Evolutionary conservation across 2,797 vertebrate genomes (phyloP), one percentile per base, ranked within the genome.

Genomic region (Helicolenus hilgendorfi): DNA sequence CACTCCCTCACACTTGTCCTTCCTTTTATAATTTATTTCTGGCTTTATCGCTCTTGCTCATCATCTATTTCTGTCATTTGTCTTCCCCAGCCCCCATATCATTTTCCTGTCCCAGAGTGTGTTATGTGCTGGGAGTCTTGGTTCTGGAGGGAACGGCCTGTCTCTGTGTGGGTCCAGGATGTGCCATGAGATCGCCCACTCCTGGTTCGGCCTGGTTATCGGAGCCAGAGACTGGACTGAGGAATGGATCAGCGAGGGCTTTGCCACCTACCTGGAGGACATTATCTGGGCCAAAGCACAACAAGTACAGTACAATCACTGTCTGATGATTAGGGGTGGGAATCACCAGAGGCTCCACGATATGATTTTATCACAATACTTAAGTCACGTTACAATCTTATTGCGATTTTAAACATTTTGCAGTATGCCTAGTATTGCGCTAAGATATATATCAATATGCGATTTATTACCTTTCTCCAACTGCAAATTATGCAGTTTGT

Each of bases 161-260:
- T 96, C 98, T 74, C 97, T 99, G 77, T 98, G 98, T 79, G 98
- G 98, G 76, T 98, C 98, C 53, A 98, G 98, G 69, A 93, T 99
- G 20, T 99, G 98, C 95, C 99, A 99, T 15, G 99, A 99, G 96
- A 98, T 99, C 31, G 98, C 98, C 88, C 99, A 99, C 74, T 96
- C 99, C 85, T 99, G 99, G 99, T 99, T 99, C 78, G 99, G 99
- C 70, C 96, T 99, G 65, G 98, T 98, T 72, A 99, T 99, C 2
- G 99, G 99, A 74, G 98, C 99, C 87, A 97, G 94, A 36, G 99
- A 99, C 89, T 99, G 99, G 99, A 99, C 98, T 0, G 99, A 99
- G 91, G 99, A 99, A 90, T 99, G 99, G 99, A 97, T 99, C 96
- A 99, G 99, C 11, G 99, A 99, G 93, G 99, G 99, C 11, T 99